phyloP scores from a whole-genome alignment of 2,113 vertebrate species.

The Lepus europaeus region DNA sequence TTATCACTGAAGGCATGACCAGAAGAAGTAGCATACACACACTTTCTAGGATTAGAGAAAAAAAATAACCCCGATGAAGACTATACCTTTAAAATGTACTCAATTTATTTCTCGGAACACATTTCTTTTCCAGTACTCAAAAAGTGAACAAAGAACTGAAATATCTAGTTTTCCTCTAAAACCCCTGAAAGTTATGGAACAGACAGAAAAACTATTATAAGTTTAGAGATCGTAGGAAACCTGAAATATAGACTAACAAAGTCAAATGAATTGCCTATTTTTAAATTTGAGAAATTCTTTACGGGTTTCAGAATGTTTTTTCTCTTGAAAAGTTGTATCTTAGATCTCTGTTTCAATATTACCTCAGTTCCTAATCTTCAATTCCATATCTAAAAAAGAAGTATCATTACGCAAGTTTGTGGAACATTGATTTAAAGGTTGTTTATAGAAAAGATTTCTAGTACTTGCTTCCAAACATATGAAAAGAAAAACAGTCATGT shows the following conservation, averaged over 20 bases:
- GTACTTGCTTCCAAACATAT: slow-evolving; percentile 33
- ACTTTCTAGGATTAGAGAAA: background rate
- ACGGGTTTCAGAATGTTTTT: background rate
- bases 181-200: background rate
- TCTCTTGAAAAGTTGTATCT: background rate
- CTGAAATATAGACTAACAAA: background rate
- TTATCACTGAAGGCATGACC: background rate
- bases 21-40: background rate
- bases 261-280: background rate
- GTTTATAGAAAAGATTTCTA: background rate
- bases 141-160: slow-evolving; percentile 20
- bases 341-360: background rate
- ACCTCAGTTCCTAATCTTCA: background rate
- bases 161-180: background rate
- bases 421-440: background rate
- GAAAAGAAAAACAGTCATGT: slow-evolving; percentile 1
- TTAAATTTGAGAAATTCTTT: background rate
- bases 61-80: background rate
- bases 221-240: background rate
- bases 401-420: slow-evolving; percentile 5
- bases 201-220: background rate
- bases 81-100: background rate
- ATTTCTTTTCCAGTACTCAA: background rate
- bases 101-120: background rate
- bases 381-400: background rate